These are phyloP conservation scores for Pycnomerus fuliginosus DNA, from an alignment of 2,888 invertebrate species.

Conservation along the genomic window DNA sequence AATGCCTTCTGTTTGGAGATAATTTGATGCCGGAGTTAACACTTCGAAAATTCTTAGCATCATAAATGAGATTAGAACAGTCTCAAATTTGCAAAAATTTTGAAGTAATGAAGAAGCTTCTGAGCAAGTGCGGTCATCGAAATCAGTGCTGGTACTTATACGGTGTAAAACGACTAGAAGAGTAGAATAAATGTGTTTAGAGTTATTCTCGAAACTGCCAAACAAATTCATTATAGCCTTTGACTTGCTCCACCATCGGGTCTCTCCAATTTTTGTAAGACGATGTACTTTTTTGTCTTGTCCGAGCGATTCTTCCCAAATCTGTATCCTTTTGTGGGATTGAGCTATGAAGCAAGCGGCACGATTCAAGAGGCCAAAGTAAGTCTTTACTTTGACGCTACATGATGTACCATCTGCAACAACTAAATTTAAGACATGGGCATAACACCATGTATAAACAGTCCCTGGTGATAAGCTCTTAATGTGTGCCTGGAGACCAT, in stretches of 20 bases:
- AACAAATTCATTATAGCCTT: not conserved
- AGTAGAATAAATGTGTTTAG: too few relatives aligned
- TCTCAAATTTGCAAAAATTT: too few relatives aligned
- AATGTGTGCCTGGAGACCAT: conserved; percentile 9
- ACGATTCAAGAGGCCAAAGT: conserved; percentile 2
- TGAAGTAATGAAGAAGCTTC: too few relatives aligned
- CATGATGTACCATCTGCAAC: conserved; percentile 2
- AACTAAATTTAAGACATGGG: conserved; percentile 4
- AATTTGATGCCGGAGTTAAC: conserved; percentile 2
- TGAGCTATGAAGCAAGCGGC: not conserved
- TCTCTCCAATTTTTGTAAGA: conserved; percentile 1
- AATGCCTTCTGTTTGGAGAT: conserved; percentile 2
- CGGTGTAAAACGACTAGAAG: too few relatives aligned
- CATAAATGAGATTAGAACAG: conserved; percentile 1
- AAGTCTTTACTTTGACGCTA: conserved; percentile 3
- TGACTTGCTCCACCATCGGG: conserved; percentile 3
- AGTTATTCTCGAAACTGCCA: too few relatives aligned
- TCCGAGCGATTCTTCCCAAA: conserved; percentile 1
- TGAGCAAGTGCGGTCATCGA: too few relatives aligned
- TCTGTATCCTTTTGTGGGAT: not conserved
- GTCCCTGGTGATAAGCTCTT: not conserved
- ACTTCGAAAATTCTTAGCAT: not conserved
- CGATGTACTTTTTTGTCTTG: not conserved
- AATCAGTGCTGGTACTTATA: too few relatives aligned
- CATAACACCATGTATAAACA: conserved; percentile 5